Conservation (phyloP, 2,888 invertebrate genomes). For the Drosophila mulleri region DNA sequence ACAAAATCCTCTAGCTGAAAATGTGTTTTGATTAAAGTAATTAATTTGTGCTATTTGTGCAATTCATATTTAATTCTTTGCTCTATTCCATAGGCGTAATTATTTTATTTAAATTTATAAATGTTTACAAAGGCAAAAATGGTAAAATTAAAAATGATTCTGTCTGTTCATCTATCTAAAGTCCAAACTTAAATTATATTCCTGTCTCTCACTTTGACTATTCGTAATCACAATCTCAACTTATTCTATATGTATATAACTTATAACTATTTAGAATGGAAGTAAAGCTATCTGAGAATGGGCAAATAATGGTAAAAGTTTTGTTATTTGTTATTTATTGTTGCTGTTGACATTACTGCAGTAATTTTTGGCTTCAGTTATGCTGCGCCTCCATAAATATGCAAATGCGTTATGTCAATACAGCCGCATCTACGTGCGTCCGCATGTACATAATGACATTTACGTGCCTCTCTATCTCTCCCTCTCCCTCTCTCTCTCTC, state of each 20-base stretch:
- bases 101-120: not conserved
- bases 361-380: conserved; percentile 28
- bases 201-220: too few species aligned
- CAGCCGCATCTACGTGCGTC: conserved; percentile 54
- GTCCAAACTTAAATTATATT: too few species aligned
- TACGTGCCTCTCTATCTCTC: conserved; percentile 12
- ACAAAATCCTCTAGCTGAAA: not conserved
- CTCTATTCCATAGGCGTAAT: not conserved
- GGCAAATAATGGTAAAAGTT: conserved; percentile 1
- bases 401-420: conserved; percentile 57
- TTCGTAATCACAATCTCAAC: too few species aligned
- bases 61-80: not conserved
- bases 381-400: conserved; percentile 42
- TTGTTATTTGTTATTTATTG: conserved; percentile 30
- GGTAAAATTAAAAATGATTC: not conserved
- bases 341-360: conserved; percentile 26
- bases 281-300: not conserved
- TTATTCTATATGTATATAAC: too few species aligned
- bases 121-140: not conserved
- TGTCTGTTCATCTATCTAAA: not conserved
- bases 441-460: conserved; percentile 35
- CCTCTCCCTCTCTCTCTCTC: too few species aligned
- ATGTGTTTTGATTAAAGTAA: not conserved
- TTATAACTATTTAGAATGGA: not conserved
- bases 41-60: not conserved